A percentile compares a stretch with the other conserved stretches of the same genome.
These are phyloP conservation scores for Pseudoips prasinana DNA, from an alignment of 2,888 invertebrate genomes.

Conservation along the genomic window DNA sequence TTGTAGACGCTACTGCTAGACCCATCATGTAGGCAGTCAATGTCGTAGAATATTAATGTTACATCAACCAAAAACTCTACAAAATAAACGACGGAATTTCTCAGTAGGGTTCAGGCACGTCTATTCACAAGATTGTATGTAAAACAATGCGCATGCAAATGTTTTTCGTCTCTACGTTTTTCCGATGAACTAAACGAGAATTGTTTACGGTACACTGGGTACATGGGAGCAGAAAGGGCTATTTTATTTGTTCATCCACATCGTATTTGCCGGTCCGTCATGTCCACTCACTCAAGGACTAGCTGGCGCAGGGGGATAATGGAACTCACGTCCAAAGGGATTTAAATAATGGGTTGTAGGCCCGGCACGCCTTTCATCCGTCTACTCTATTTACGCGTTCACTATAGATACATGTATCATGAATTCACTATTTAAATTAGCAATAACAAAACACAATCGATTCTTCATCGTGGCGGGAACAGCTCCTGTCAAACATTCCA, in stretches of 20 bases:
- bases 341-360: constrained; percentile 67
- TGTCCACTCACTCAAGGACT: constrained; percentile 52
- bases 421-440: too few relatives aligned
- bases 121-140: constrained; percentile 13
- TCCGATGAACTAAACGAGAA: constrained; percentile 13
- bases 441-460: too few relatives aligned
- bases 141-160: constrained; percentile 27
- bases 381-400: constrained; percentile 45
- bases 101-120: background rate
- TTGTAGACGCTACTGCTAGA: too few relatives aligned
- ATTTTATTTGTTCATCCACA: constrained; percentile 49
- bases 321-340: constrained; percentile 64
- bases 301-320: constrained; percentile 53
- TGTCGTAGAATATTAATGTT: constrained; percentile 61
- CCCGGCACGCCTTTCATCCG: constrained; percentile 42
- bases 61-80: constrained; percentile 56
- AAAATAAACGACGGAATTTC: constrained; percentile 49
- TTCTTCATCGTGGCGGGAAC: too few relatives aligned
- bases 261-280: constrained; percentile 46
- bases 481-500: too few relatives aligned
- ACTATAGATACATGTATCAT: constrained; percentile 44
- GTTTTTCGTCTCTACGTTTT: constrained; percentile 20
- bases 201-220: constrained; percentile 17
- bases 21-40: too few relatives aligned
- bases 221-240: constrained; percentile 22